phyloP scores from a whole-genome alignment of 2,888 invertebrate species.

The Ichneumoninae sp. region DNA sequence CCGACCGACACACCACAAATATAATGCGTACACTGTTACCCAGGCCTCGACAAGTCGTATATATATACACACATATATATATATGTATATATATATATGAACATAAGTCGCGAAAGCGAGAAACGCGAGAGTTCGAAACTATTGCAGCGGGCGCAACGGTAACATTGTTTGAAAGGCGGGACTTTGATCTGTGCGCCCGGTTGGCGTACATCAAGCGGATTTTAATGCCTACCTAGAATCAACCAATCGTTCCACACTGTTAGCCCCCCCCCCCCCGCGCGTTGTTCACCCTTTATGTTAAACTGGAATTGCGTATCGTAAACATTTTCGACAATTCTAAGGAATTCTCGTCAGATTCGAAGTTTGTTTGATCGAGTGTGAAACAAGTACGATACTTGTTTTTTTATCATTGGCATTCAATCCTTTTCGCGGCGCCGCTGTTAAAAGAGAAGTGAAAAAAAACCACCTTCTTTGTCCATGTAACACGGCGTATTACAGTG shows the following conservation, averaged over 20 bases:
- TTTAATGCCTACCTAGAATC: conserved; percentile 81
- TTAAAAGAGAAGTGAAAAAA: too few relatives aligned
- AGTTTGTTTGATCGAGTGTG: background rate
- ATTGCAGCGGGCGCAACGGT: conserved; percentile 69
- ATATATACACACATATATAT: conserved; percentile 18
- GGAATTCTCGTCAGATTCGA: background rate
- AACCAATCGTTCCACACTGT: conserved; percentile 60
- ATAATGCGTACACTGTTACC: conserved; percentile 28
- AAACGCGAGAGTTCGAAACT: conserved; percentile 68
- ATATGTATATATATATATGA: background rate
- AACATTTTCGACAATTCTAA: background rate
- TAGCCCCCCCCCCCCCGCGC: background rate
- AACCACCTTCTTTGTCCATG: too few relatives aligned
- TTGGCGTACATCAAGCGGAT: conserved; percentile 80
- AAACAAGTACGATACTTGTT: too few relatives aligned
- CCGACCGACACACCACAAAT: conserved; percentile 56
- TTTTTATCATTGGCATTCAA: too few relatives aligned
- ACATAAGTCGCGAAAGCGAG: conserved; percentile 64
- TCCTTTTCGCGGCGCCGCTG: too few relatives aligned
- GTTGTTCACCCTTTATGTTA: conserved; percentile 29
- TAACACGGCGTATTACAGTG: too few relatives aligned
- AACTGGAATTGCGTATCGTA: background rate
- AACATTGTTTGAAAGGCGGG: conserved; percentile 84
- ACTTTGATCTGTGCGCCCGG: conserved; percentile 82
- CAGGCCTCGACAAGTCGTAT: background rate